Conservation (phyloP, 1,140 invertebrate genomes). For the Colletes latitarsis region DNA sequence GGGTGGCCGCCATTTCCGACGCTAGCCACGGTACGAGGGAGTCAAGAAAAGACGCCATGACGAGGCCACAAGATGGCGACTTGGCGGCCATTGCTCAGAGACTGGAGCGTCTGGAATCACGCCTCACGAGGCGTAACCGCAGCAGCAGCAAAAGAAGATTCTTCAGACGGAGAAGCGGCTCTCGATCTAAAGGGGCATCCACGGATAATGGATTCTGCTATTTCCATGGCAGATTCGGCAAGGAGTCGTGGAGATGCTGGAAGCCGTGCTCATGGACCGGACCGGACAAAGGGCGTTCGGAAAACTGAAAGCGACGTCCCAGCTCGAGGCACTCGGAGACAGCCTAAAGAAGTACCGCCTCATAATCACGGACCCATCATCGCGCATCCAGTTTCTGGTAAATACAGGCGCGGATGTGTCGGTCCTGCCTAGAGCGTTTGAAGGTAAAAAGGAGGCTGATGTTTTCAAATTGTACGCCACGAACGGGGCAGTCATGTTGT, state of each 20-base stretch:
- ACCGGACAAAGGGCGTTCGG: neutral
- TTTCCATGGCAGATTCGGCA: constrained; percentile 46
- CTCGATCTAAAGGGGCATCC: neutral
- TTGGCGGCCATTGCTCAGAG: neutral
- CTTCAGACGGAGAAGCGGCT: neutral
- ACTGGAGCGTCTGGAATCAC: neutral
- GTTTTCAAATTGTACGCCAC: too few species aligned
- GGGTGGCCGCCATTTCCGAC: neutral
- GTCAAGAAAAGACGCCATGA: neutral
- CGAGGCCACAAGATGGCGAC: neutral
- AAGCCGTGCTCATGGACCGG: constrained; percentile 39
- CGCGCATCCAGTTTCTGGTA: too few species aligned
- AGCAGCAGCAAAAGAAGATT: neutral
- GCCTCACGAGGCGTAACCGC: neutral
- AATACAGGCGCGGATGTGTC: too few species aligned
- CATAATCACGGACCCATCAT: neutral
- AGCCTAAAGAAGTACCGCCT: neutral
- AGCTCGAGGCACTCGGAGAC: neutral
- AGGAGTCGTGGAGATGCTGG: constrained; percentile 56
- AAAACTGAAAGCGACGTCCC: constrained; percentile 17
- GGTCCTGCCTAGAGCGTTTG: too few species aligned
- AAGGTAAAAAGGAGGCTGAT: too few species aligned
- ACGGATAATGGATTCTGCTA: constrained; percentile 28
- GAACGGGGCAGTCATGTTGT: too few species aligned
- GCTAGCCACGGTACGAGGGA: neutral